Percentiles rank a stretch among this genome's conserved stretches.
phyloP scores from a whole-genome alignment of 2,113 vertebrate species.

The Brachyistius frenatus region DNA sequence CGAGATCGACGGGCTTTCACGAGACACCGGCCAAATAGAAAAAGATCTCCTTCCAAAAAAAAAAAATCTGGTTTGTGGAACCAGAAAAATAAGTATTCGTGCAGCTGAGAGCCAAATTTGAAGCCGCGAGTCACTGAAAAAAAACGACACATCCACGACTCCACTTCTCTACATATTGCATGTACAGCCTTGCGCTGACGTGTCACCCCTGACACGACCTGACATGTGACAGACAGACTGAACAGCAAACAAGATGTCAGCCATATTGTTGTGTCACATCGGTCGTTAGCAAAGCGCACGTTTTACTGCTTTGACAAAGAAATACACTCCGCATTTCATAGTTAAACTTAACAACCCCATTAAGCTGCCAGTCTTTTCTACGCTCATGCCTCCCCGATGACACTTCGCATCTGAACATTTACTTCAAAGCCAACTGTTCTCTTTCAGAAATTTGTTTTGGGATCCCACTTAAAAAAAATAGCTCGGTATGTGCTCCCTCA shows the following conservation, averaged over 20 bases:
- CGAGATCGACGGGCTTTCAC: neutral
- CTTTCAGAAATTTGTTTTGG: slow-evolving; percentile 23
- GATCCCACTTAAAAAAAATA: slow-evolving; percentile 10
- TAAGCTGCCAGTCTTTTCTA: slow-evolving; percentile 45
- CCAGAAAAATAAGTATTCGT: neutral
- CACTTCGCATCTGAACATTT: slow-evolving; percentile 13
- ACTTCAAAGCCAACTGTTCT: slow-evolving; percentile 12
- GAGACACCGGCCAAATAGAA: neutral
- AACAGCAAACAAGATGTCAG: slow-evolving; percentile 31
- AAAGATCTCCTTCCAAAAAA: neutral
- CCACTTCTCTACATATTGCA: slow-evolving; percentile 7
- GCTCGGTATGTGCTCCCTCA: neutral
- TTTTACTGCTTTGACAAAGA: slow-evolving; percentile 29
- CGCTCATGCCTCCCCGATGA: neutral
- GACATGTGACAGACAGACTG: slow-evolving; percentile 29
- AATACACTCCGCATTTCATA: slow-evolving; percentile 34
- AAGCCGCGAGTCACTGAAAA: neutral
- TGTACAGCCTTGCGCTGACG: neutral
- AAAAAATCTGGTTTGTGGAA: neutral
- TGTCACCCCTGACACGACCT: neutral
- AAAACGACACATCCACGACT: neutral
- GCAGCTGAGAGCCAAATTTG: neutral
- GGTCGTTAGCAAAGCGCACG: slow-evolving; percentile 15
- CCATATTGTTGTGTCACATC: slow-evolving; percentile 31
- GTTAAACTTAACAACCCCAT: slow-evolving; percentile 55